Evolutionary conservation across 2,113 vertebrate species (phyloP).

Genomic region (Plectropomus leopardus): DNA sequence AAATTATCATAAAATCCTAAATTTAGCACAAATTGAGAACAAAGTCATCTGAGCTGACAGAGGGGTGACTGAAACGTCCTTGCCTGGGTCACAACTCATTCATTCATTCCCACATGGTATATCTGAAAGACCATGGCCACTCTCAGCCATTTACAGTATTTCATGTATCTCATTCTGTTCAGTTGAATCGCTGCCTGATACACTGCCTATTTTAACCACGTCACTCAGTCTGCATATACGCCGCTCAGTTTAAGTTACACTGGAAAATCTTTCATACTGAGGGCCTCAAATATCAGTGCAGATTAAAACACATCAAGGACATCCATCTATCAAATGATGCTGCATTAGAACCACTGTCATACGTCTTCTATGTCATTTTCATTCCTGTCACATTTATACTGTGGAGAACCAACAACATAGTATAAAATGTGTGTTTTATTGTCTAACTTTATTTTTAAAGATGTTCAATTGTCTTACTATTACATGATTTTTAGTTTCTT

Average conservation of each 20-base stretch:
- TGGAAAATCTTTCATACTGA: background rate
- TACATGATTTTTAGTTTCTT: background rate
- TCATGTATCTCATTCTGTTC: background rate
- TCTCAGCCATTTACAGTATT: constrained; percentile 1
- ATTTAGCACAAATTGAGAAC: too few relatives aligned
- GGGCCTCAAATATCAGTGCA: background rate
- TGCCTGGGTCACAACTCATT: too few relatives aligned
- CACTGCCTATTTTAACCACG: background rate
- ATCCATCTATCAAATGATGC: background rate
- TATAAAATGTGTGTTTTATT: background rate
- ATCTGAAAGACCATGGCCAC: background rate
- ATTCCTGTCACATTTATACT: background rate
- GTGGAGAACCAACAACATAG: background rate
- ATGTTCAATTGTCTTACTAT: background rate
- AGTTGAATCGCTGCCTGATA: constrained; percentile 1
- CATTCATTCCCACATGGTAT: background rate
- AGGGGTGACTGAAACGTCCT: too few relatives aligned
- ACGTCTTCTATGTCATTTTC: background rate
- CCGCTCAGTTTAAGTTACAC: background rate
- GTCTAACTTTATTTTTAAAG: background rate
- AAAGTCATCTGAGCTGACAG: too few relatives aligned
- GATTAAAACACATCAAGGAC: background rate
- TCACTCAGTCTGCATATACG: background rate
- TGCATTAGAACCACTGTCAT: background rate
- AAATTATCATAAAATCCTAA: too few relatives aligned